Base-by-base conservation (phyloP, 2,888 invertebrate genomes). In the Drosophila stalkeri region DNA sequence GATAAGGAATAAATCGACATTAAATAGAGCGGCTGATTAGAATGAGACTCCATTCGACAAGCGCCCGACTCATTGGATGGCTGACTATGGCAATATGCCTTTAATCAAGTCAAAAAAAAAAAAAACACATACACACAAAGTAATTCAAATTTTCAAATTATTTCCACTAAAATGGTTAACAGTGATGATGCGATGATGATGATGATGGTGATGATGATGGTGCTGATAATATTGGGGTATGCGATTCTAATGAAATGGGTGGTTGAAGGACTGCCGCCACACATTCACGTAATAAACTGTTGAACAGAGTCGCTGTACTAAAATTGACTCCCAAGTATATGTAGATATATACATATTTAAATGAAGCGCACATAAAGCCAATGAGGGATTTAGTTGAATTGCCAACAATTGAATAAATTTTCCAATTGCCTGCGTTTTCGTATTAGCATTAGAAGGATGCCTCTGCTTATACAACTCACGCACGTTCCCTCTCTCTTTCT, bases 331-430 rank as follows among this genome's bases (percentile, higher is more conserved):
- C 9, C 39, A 60, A 61, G 60, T 47, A 31, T 27, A 37, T 47
- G 56, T 43, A 18, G 23, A 27, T 59, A 23, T 46, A 56, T 55
- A 51, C 51, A 64, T 80, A 86, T 90, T 83, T 77, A 88, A 88
- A 88, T 90, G 79, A 86, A 82, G 79, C 80, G 80, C 75, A 82
- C 77, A 90, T 86, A 90, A 84, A 85, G 82, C 86, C 89, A 89
- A 90, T 89, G 86, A 90, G 86, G 83, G 88, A 90, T 88, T 89
- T 89, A 90, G 85, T 89, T 88, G 88, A 89, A 89, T 90, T 90
- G 89, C 79, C 85, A 80, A 87, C 90, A 91, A 91, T 91, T 91
- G 91, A 91, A 91, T 91, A 91, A 90, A 91, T 91, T 91, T 91
- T 91, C 91, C 91, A 91, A 90, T 86, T 91, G 89, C 87, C 84